Evolutionary conservation across 2,888 invertebrate genomes (phyloP), one percentile per base, ranked within the genome.

Genomic region (Clunio marinus): DNA sequence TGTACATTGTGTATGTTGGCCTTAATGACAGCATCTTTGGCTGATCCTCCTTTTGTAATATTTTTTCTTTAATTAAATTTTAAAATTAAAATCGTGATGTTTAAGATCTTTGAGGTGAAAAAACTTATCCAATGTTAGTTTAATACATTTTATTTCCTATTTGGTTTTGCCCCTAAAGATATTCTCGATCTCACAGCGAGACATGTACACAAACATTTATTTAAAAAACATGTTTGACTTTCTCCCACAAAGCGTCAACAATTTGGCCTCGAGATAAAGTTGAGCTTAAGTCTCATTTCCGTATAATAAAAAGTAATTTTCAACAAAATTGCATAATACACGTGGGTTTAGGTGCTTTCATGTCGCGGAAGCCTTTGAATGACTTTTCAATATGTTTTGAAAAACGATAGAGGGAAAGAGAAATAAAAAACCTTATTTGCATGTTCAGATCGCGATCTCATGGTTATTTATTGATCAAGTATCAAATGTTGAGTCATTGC

Each of bases 41-140:
- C n/a, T n/a, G n/a, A n/a, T n/a, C n/a, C n/a, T n/a, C n/a, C n/a
- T n/a, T n/a, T n/a, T n/a, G n/a, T n/a, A n/a, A n/a, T n/a, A n/a
- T n/a, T n/a, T n/a, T n/a, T n/a, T n/a, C n/a, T 51, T 51, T 51
- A 51, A 51, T 51, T 51, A 51, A 45, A 32, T 15, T 45, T 45
- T 45, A 4, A 15, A 45, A 45, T 45, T 8, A 22, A 51, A 51
- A 51, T 20, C 51, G 51, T 51, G 51, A 51, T 22, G 51, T 17
- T 51, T 22, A 22, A 13, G 7, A 51, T n/a, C n/a, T n/a, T n/a
- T 41, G 35, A 32, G 35, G 17, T 51, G 8, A 22, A n/a, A n/a
- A 51, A 51, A 17, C 51, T 51, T 51, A 20, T 51, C 51, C 20
- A 51, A 51, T 22, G 20, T 51, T 51, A 51, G 22, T 51, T 51